Conservation (phyloP, 53 echinoderm and acorn worm species). For the Luidia sarsii region DNA sequence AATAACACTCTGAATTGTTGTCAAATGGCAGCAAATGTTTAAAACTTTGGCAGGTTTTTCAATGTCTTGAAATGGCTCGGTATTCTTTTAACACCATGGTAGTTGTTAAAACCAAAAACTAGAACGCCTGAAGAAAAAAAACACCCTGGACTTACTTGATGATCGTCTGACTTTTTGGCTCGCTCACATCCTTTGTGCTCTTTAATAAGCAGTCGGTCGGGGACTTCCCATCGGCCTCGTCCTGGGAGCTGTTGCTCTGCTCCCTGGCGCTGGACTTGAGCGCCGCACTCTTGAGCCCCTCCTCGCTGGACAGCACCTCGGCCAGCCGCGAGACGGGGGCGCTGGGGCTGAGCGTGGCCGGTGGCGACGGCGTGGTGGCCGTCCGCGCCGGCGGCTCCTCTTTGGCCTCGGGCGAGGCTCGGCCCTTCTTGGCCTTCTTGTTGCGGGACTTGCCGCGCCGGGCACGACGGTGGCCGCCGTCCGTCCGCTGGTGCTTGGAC, state of each 20-base stretch:
- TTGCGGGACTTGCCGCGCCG: slow-evolving; percentile 26
- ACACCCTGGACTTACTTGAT: slow-evolving; percentile 49
- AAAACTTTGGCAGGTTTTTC: too few species aligned
- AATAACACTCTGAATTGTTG: too few species aligned
- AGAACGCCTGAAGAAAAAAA: not conserved
- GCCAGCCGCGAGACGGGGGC: slow-evolving; percentile 27
- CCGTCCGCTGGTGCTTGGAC: slow-evolving; percentile 19
- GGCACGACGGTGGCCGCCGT: slow-evolving; percentile 37
- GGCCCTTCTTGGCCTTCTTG: slow-evolving; percentile 5
- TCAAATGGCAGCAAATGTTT: too few species aligned
- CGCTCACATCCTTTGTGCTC: not conserved
- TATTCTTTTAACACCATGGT: too few species aligned
- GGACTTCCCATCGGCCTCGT: slow-evolving; percentile 20
- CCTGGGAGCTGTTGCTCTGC: not conserved
- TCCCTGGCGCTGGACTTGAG: slow-evolving; percentile 21
- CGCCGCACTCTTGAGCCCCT: slow-evolving; percentile 40
- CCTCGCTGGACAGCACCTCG: slow-evolving; percentile 41
- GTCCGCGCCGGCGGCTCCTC: not conserved
- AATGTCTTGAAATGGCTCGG: too few species aligned
- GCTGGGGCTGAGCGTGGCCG: not conserved
- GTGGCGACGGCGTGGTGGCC: too few species aligned
- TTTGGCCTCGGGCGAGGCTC: not conserved
- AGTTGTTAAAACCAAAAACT: too few species aligned
- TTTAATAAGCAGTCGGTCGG: not conserved
- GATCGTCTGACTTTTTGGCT: not conserved